Conservation (phyloP, 2,797 vertebrate species). For the Melopsittacus undulatus region DNA sequence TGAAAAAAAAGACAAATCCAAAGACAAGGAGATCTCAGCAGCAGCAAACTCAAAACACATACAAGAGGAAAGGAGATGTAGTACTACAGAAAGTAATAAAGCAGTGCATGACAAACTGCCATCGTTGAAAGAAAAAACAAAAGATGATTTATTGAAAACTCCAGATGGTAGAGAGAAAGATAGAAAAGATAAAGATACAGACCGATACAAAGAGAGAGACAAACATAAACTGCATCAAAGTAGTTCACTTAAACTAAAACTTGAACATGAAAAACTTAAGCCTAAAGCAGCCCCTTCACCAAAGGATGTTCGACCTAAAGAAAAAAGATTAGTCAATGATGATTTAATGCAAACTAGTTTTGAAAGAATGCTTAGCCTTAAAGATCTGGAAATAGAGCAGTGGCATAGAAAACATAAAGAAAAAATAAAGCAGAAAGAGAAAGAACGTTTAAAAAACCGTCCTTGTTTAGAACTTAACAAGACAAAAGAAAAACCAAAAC, state of each 20-base stretch:
- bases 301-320: constrained; percentile 90
- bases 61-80: constrained; percentile 88
- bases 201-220: constrained; percentile 91
- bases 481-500: constrained; percentile 84
- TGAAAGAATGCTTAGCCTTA: constrained; percentile 98
- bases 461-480: constrained; percentile 84
- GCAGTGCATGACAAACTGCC: constrained; percentile 78
- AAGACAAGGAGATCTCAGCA: constrained; percentile 80
- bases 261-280: constrained; percentile 86
- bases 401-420: constrained; percentile 98
- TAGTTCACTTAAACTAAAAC: constrained; percentile 82
- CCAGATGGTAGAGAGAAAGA: constrained; percentile 89
- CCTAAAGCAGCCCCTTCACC: constrained; percentile 81
- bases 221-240: constrained; percentile 87
- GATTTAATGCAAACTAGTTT: constrained; percentile 99
- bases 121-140: constrained; percentile 84
- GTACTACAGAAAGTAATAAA: constrained; percentile 80
- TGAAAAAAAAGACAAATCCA: constrained; percentile 91
- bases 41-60: constrained; percentile 83
- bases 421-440: constrained; percentile 98
- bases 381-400: constrained; percentile 98
- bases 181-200: constrained; percentile 84
- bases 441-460: constrained; percentile 91
- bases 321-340: constrained; percentile 94
- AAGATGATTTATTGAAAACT: constrained; percentile 88